Percentiles rank a stretch among this genome's conserved stretches.
phyloP scores from a whole-genome alignment of 2,888 invertebrate genomes.

The Yponomeuta sedellus region DNA sequence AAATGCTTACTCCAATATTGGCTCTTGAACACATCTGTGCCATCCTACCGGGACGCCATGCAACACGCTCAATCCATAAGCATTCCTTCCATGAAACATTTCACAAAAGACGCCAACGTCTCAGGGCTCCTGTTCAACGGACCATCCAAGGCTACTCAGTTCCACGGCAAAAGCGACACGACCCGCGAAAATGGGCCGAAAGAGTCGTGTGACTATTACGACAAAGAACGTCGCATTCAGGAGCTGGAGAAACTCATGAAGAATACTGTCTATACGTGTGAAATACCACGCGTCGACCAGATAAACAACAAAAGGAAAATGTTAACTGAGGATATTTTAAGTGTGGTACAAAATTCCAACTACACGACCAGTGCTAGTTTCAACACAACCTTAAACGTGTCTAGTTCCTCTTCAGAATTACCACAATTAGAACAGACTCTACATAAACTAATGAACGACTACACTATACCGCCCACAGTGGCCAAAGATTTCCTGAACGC shows the following conservation, averaged over 20 bases:
- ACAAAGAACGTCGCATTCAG: conserved; percentile 52
- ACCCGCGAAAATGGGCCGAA: no score
- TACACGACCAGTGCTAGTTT: not conserved
- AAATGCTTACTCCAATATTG: conserved; percentile 54
- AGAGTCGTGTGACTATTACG: conserved; percentile 34
- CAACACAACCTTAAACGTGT: not conserved
- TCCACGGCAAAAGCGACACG: conserved; percentile 1
- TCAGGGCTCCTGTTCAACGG: conserved; percentile 32
- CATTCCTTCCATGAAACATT: conserved; percentile 41
- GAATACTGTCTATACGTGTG: conserved; percentile 56
- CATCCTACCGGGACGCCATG: conserved; percentile 33
- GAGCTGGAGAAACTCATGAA: conserved; percentile 54
- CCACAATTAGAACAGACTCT: not conserved
- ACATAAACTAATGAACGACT: not conserved
- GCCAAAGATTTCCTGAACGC: not conserved
- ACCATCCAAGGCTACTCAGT: not conserved
- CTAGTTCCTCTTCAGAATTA: not conserved
- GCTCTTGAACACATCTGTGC: conserved; percentile 39
- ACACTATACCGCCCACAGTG: not conserved
- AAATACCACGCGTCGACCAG: conserved; percentile 26
- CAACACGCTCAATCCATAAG: conserved; percentile 38
- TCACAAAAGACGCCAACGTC: conserved; percentile 45
- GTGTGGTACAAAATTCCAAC: not conserved
- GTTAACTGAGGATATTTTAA: not conserved
- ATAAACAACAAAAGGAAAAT: not conserved